Base-by-base conservation (phyloP, 2,113 vertebrate genomes). In the Strix uralensis region DNA sequence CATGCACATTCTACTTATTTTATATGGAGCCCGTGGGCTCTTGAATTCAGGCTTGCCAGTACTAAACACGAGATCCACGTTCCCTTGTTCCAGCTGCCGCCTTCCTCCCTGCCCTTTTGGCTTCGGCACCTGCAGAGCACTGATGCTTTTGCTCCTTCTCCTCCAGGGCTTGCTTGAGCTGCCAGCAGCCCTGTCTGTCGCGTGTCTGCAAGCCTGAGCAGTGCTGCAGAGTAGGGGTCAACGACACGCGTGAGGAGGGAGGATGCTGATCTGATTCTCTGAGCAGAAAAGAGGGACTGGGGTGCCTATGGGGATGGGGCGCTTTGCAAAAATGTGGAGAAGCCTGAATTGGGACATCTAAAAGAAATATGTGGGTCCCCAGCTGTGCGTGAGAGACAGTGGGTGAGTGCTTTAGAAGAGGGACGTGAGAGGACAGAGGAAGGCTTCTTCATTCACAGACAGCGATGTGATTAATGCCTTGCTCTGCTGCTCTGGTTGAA, bases 201-300 rank as follows among this genome's bases (percentile, higher is more conserved):
- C 1, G 1, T 25, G 46, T 36, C 44, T 9, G 27, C 30, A 49
- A 63, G n/a, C 27, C 30, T 5, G 3, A 30, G 54, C 46, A 20
- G 46, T 1, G 5, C 17, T 63, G 55, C 40, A 12, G 42, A 55
- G 25, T 18, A 9, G 49, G 30, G 42, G 19, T 62, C 29, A 62
- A 3, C 0, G 2, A 8, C 18, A 22, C 0, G 1, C 10, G 23
- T 27, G 12, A 40, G 42, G 54, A 46, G 7, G 5, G 32, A 16
- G 38, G 13, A 17, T 38, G 51, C 58, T 58, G n/a, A 15, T 42
- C 21, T 22, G 30, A 11, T 29, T 25, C 22, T 54, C 57, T 25
- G 49, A 62, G 42, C 42, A 29, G 81, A 30, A n/a, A 26, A 32
- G 40, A 47, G 46, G 54, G 19, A 5, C 4, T n/a, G n/a, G 40